These are phyloP conservation scores for Calidris pugnax DNA, from an alignment of 2,113 vertebrate genomes.

Conservation along the genomic window DNA sequence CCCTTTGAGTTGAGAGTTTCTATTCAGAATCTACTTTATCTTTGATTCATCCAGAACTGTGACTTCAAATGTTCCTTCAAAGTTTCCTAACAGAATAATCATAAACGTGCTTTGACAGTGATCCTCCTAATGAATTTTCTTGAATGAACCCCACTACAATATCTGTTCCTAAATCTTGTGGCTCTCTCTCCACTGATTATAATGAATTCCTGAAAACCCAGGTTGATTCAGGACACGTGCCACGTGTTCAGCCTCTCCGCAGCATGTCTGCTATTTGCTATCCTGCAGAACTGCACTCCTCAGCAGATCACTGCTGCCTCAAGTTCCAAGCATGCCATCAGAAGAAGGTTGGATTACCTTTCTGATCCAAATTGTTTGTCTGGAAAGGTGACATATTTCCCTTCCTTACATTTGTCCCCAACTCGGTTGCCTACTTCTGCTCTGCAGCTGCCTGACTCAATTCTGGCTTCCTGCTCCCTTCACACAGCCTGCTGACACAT, in stretches of 20 bases:
- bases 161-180: neutral
- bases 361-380: neutral
- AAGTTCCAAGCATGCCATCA: neutral
- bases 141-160: neutral
- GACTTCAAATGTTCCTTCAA: neutral
- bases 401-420: neutral
- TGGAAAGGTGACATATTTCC: neutral
- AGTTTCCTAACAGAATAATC: neutral
- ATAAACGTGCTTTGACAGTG: neutral
- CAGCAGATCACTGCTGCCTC: neutral
- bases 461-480: neutral
- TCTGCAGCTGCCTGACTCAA: neutral
- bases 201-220: neutral
- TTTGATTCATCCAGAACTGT: neutral
- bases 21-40: neutral
- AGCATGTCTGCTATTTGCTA: neutral
- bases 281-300: neutral
- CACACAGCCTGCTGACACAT: neutral
- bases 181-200: neutral
- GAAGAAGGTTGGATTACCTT: neutral
- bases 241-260: neutral
- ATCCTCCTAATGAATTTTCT: neutral
- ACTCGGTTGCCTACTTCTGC: neutral
- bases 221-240: neutral
- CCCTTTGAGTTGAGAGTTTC: neutral